These are phyloP conservation scores for Myopa tessellatipennis DNA, from an alignment of 2,888 invertebrate genomes.

Conservation along the genomic window DNA sequence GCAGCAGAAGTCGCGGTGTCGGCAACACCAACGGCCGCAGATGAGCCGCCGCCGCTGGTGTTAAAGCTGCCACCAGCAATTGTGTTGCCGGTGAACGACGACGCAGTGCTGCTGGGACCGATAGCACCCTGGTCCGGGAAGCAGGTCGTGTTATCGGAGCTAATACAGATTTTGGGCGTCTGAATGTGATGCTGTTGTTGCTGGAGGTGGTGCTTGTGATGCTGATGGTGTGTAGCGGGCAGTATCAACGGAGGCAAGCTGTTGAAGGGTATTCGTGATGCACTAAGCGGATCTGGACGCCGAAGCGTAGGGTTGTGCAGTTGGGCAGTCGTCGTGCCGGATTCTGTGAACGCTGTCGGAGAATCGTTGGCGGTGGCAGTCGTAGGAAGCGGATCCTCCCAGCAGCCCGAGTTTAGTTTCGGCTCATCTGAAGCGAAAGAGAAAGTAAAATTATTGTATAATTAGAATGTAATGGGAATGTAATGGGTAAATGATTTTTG, in stretches of 20 bases:
- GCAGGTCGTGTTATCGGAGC: conserved; percentile 44
- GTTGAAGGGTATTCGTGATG: conserved; percentile 53
- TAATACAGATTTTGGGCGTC: conserved; percentile 45
- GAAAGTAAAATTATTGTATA: neutral
- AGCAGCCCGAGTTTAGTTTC: conserved; percentile 78
- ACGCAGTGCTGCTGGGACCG: conserved; percentile 45
- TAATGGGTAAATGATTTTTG: neutral
- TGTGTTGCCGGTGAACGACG: conserved; percentile 54
- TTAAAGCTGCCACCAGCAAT: conserved; percentile 65
- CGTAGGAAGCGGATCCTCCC: conserved; percentile 75
- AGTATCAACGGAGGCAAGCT: conserved; percentile 53
- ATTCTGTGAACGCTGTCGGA: conserved; percentile 41
- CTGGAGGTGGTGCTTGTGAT: conserved; percentile 51
- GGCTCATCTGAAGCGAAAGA: conserved; percentile 77
- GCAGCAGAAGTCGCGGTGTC: conserved; percentile 47
- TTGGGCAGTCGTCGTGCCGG: conserved; percentile 63
- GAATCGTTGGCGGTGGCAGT: conserved; percentile 39
- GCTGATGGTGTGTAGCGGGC: conserved; percentile 54
- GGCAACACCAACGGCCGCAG: conserved; percentile 50
- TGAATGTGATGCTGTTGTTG: conserved; percentile 46
- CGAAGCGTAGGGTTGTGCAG: conserved; percentile 62
- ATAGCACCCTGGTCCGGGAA: conserved; percentile 21
- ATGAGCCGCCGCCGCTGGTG: conserved; percentile 63
- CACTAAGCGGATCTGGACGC: conserved; percentile 55
- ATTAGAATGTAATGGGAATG: neutral